Evolutionary conservation across 1,140 invertebrate species (phyloP).

Genomic region (Carcinoscorpius rotundicauda): DNA sequence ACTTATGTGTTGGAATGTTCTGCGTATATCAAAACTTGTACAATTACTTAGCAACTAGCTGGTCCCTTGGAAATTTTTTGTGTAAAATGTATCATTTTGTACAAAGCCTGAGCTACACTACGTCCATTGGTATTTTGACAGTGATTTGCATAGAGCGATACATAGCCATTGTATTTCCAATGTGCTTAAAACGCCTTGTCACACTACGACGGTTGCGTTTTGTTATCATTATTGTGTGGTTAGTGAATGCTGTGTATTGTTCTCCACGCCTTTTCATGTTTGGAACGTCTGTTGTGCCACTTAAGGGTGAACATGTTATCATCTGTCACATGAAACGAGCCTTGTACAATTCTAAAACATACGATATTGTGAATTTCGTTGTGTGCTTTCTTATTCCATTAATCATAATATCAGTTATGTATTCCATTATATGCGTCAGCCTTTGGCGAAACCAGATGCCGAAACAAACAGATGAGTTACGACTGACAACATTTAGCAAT

Average conservation of each 20-base stretch:
- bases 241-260: constrained; percentile 57
- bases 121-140: constrained; percentile 64
- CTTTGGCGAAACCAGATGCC: constrained; percentile 39
- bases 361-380: constrained; percentile 61
- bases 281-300: constrained; percentile 20
- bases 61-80: constrained; percentile 64
- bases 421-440: constrained; percentile 56
- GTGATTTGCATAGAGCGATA: constrained; percentile 71
- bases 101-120: constrained; percentile 62
- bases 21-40: constrained; percentile 72
- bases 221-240: constrained; percentile 58
- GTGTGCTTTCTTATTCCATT: constrained; percentile 59
- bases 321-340: constrained; percentile 57
- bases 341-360: constrained; percentile 57
- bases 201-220: constrained; percentile 36
- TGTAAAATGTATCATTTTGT: constrained; percentile 76
- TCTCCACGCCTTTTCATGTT: constrained; percentile 49
- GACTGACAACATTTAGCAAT: too few species aligned
- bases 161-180: constrained; percentile 67
- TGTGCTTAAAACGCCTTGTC: constrained; percentile 41
- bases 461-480: too few species aligned
- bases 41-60: constrained; percentile 57
- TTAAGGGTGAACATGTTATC: constrained; percentile 20
- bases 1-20: constrained; percentile 70
- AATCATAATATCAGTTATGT: constrained; percentile 54